Evolutionary conservation across 2,113 vertebrate species (phyloP).

Genomic region (Erythrocercus mccallii): DNA sequence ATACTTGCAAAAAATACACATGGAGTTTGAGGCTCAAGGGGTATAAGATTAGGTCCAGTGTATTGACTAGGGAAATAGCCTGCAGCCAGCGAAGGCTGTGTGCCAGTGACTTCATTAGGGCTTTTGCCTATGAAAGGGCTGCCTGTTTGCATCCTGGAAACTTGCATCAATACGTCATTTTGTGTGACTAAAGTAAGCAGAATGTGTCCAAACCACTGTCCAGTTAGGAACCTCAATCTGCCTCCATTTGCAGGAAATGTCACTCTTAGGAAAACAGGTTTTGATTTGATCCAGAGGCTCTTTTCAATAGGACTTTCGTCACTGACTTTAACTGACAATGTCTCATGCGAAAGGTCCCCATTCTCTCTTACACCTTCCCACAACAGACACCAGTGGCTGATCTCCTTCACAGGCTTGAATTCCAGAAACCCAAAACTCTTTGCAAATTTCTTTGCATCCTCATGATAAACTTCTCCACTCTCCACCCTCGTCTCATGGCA

Average conservation of each 20-base stretch:
- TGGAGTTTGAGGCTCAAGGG: slow-evolving; percentile 34
- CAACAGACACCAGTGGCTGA: not conserved
- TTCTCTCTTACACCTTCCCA: not conserved
- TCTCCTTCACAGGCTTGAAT: not conserved
- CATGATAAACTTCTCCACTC: not conserved
- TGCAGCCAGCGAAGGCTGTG: slow-evolving; percentile 30
- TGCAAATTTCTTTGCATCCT: not conserved
- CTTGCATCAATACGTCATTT: slow-evolving; percentile 58
- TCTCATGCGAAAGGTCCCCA: not conserved
- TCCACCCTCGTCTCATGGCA: not conserved
- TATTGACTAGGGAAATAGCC: slow-evolving; percentile 54
- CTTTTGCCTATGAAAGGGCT: slow-evolving; percentile 52
- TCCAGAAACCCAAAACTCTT: not conserved
- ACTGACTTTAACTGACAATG: not conserved
- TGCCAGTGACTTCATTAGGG: slow-evolving; percentile 63
- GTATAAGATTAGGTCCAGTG: slow-evolving; percentile 51
- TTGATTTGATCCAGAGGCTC: not conserved
- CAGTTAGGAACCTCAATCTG: not conserved
- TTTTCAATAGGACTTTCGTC: slow-evolving; percentile 4
- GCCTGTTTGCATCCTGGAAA: slow-evolving; percentile 59
- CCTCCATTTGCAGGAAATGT: slow-evolving; percentile 1
- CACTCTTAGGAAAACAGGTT: slow-evolving; percentile 16
- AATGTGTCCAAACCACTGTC: not conserved
- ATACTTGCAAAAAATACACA: slow-evolving; percentile 42
- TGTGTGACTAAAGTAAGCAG: slow-evolving; percentile 57